phyloP scores from a whole-genome alignment of 2,113 vertebrate genomes.

The Mesitornis unicolor region DNA sequence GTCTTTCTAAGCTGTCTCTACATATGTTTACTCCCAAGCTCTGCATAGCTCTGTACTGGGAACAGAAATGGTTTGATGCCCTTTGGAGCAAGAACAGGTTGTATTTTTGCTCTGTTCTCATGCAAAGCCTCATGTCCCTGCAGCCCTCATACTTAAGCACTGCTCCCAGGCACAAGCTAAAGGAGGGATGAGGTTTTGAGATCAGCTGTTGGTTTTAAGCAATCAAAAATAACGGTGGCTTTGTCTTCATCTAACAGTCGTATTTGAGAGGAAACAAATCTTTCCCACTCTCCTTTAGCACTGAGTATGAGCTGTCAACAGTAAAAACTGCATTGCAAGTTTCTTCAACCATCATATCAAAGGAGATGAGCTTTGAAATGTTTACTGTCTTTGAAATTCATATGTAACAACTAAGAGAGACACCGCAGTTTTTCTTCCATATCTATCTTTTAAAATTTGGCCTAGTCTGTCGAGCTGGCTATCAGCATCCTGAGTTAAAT shows the following conservation, averaged over 20 bases:
- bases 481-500: background rate
- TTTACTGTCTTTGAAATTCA: background rate
- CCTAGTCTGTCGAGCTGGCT: background rate
- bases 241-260: background rate
- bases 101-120: background rate
- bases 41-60: fast-evolving
- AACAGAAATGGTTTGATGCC: background rate
- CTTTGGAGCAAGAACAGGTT: background rate
- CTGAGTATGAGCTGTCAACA: background rate
- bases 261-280: background rate
- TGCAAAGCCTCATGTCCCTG: background rate
- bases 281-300: background rate
- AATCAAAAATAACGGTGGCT: background rate
- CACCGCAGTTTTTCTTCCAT: background rate
- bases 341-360: background rate
- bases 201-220: background rate
- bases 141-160: background rate
- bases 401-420: background rate
- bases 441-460: background rate
- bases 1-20: background rate
- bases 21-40: background rate
- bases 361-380: background rate
- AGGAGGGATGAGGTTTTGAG: background rate
- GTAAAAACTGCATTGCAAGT: background rate
- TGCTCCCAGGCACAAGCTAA: background rate